Evolutionary conservation across 2,797 vertebrate species (phyloP), one percentile per base, ranked within the genome.

Genomic region (Limnodromus scolopaceus): DNA sequence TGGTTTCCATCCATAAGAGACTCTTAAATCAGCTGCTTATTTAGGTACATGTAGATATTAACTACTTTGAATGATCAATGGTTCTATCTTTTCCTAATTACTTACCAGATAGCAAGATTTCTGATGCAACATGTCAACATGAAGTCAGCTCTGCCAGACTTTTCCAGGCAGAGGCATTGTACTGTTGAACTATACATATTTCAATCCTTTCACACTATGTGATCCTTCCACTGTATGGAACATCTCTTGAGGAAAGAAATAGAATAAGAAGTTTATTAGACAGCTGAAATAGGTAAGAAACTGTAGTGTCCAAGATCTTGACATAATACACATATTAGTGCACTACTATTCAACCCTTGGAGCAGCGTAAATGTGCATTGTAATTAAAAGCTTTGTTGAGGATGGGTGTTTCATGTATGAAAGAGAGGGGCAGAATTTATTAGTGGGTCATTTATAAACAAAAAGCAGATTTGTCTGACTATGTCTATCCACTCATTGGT

Each of bases 1-100:
- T 84, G 90, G 55, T 92, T 94, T 96, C 68, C 75, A 48, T 94
- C 74, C 74, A 38, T 78, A 94, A 87, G 68, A 89, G 65, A 38
- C 72, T 95, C 94, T 91, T 94, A 89, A 87, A 82, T 66, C 16
- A 90, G 80, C 82, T 79, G 57, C 28, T 89, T 96, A 87, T 69
- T 92, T 65, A 87, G 51, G 66, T 90, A 77, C 14, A 4, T 66
- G 36, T 63, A 65, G 87, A 60, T 91, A 92, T 91, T 94, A 90
- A 83, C 77, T 88, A 58, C 79, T 72, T 11, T 61, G 55, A 93
- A 24, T 90, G 83, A 94, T 55, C 43, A 41, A 70, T 79, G 57
- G 27, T 69, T 96, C 74, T 90, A 13, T 23, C 30, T 91, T 83
- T 95, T 74, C 22, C 10, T 96, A 96, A 84, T 96, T 96, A 70